phyloP scores from a whole-genome alignment of 2,113 vertebrate species.

The Cnemophilus loriae region DNA sequence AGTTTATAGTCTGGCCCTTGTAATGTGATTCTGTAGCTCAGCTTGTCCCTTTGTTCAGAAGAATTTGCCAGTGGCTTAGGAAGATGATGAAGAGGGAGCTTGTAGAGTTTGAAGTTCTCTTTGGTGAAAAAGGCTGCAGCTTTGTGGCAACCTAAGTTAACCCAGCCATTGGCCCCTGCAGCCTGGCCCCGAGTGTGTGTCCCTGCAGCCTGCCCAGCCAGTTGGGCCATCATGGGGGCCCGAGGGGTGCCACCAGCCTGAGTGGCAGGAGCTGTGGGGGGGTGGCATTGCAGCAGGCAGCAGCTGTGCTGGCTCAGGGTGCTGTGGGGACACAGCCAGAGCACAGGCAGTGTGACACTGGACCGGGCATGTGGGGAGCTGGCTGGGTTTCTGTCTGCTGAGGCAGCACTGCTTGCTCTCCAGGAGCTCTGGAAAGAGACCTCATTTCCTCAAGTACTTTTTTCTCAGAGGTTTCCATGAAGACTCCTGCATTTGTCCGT shows the following conservation, averaged over 20 bases:
- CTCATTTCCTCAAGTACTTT: not conserved
- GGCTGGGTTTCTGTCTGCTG: not conserved
- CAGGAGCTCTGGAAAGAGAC: not conserved
- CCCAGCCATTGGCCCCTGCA: not conserved
- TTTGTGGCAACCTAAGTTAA: not conserved
- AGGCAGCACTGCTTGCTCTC: not conserved
- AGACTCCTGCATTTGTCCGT: not conserved
- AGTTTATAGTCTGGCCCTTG: not conserved
- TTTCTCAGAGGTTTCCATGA: constrained; percentile 29
- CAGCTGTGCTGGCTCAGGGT: not conserved
- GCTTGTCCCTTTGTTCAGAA: not conserved
- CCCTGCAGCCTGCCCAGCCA: not conserved
- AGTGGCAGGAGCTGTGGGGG: not conserved
- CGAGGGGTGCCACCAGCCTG: not conserved
- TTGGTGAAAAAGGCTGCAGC: not conserved
- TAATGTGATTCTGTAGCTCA: not conserved
- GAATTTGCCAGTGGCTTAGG: not conserved
- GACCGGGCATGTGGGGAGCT: not conserved
- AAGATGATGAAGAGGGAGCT: not conserved
- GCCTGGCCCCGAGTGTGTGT: not conserved
- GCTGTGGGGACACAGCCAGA: not conserved
- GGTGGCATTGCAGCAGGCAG: not conserved
- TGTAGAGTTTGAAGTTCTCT: not conserved
- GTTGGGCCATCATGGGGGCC: not conserved
- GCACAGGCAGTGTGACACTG: not conserved